Evolutionary conservation across 2,888 invertebrate species (phyloP), one percentile per base, ranked within the genome.

Genomic region (Ophion costatus): DNA sequence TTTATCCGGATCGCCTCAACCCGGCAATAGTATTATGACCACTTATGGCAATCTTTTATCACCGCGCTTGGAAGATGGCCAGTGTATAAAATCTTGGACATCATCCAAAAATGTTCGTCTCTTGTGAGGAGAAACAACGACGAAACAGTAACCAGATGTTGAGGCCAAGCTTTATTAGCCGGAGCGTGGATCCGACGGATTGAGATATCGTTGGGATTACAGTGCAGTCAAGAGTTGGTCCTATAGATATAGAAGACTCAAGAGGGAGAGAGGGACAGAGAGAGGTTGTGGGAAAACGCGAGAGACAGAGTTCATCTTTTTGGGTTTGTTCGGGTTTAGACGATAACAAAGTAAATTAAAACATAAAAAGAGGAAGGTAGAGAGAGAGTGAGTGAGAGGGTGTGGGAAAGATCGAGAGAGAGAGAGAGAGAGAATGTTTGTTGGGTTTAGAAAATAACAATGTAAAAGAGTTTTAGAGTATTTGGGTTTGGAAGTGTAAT

Each of bases 11-110:
- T 45, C 17, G 45, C 45, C 45, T 45, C 33, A 17, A 45, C 45
- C 22, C 38, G 67, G 22, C 22, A 45, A 67, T 67, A 45, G 67
- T 45, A 20, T 67, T 45, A 5, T 45, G 45, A 69, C 69, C 74
- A 83, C 69, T 79, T 83, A 74, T 79, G 61, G 45, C 78, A 45
- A 78, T 63, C 38, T 74, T 11, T 74, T 78, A 79, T 79, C 67
- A 63, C 63, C 66, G 56, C 51, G 56, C 51, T 69, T 83, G 83
- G 83, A 78, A 74, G 67, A 61, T 64, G 33, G 83, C 83, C 83
- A 83, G 79, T 74, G 73, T 69, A 83, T 83, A 83, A 83, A 83
- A 74, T 83, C 63, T 74, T 78, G 82, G 77, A 82, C 38, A 74
- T 63, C 61, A 57, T 77, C 77, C 83, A 74, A 79, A 51, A 64